Conservation (phyloP, 2,797 vertebrate species). For the Melanotaenia boesemani region DNA sequence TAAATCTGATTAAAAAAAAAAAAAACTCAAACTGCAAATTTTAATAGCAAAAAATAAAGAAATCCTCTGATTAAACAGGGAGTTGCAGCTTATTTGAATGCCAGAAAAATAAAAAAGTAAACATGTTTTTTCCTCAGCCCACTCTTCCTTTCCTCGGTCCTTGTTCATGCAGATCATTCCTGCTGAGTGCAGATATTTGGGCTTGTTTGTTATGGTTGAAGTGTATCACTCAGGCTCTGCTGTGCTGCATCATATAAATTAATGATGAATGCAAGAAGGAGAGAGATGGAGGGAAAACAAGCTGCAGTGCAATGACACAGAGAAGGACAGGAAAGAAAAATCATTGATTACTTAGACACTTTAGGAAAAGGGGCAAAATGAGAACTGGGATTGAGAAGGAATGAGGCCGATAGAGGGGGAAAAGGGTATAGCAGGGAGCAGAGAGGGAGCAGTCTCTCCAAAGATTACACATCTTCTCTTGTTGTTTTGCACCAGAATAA, state of each 20-base stretch:
- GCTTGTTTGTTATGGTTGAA: constrained; percentile 81
- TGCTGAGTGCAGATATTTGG: constrained; percentile 75
- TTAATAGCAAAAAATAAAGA: background rate
- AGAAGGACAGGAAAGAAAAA: constrained; percentile 32
- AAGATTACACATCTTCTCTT: constrained; percentile 58
- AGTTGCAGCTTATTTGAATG: constrained; percentile 30
- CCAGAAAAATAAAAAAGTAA: constrained; percentile 14
- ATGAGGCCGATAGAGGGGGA: background rate
- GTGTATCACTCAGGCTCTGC: constrained; percentile 76
- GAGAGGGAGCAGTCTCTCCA: constrained; percentile 25
- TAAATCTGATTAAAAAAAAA: constrained; percentile 19
- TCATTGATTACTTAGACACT: constrained; percentile 50
- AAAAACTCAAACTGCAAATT: constrained; percentile 12
- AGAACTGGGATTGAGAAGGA: constrained; percentile 42
- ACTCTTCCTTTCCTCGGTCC: constrained; percentile 16
- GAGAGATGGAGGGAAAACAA: constrained; percentile 37
- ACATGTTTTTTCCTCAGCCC: constrained; percentile 18
- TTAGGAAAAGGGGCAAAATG: constrained; percentile 50
- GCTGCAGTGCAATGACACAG: constrained; percentile 43
- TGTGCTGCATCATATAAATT: constrained; percentile 75
- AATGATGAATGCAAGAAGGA: constrained; percentile 68
- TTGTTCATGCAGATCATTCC: constrained; percentile 64
- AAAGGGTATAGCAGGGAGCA: background rate
- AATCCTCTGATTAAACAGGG: constrained; percentile 39
- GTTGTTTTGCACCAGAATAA: constrained; percentile 64